Percentiles rank a stretch among this genome's conserved stretches.
These are phyloP conservation scores for Lampropteryx suffumata DNA, from an alignment of 2,888 invertebrate genomes.

Conservation along the genomic window DNA sequence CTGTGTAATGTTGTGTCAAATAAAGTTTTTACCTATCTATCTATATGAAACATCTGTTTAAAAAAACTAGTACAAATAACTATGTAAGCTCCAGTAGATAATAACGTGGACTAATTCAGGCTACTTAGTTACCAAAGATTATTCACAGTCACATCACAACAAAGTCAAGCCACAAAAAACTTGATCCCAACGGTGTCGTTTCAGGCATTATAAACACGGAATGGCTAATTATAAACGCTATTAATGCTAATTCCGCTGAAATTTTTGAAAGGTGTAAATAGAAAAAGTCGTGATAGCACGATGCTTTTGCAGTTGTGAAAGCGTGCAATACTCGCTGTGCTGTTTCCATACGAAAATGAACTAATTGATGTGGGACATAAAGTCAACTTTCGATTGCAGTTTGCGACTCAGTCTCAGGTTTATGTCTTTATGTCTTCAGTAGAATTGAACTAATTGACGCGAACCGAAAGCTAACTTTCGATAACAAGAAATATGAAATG, in stretches of 20 bases:
- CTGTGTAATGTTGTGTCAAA: too few relatives aligned
- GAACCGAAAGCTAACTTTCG: conserved; percentile 1
- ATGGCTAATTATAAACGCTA: conserved; percentile 30
- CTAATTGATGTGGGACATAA: conserved; percentile 49
- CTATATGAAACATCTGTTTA: too few relatives aligned
- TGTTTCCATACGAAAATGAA: conserved; percentile 44
- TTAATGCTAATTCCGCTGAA: conserved; percentile 42
- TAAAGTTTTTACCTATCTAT: too few relatives aligned
- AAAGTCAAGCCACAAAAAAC: background rate
- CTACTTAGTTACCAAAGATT: background rate
- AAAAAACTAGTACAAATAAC: too few relatives aligned
- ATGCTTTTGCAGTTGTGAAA: conserved; percentile 51
- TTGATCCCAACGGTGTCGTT: conserved; percentile 9
- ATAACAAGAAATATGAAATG: too few relatives aligned
- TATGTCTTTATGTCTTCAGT: conserved; percentile 2
- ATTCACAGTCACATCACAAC: conserved; percentile 10
- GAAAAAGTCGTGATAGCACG: conserved; percentile 43
- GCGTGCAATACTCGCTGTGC: conserved; percentile 55
- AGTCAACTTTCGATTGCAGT: conserved; percentile 42
- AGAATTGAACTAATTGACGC: conserved; percentile 4
- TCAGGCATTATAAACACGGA: conserved; percentile 22
- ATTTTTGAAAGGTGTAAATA: conserved; percentile 47
- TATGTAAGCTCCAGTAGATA: too few relatives aligned
- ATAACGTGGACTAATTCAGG: too few relatives aligned
- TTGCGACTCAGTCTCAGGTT: conserved; percentile 6